Conservation (phyloP, 2,888 invertebrate species). For the Frankliniella fusca region DNA sequence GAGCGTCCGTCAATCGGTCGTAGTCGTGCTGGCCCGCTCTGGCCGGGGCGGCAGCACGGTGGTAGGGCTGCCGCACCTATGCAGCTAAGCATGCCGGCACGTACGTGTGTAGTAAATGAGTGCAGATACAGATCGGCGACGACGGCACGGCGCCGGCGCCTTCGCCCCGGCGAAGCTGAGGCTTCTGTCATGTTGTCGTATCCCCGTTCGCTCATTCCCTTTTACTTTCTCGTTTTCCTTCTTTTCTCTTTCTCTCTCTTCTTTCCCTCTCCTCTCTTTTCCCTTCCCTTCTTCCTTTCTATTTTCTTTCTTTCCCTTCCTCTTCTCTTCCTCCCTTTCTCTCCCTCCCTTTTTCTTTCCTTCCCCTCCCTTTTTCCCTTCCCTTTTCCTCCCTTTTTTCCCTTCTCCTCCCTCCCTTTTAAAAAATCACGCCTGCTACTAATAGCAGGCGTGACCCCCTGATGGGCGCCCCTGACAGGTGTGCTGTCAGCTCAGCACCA, state of each 20-base stretch:
- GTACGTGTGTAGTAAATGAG: too few species aligned
- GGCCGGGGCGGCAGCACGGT: too few species aligned
- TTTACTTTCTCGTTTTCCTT: too few species aligned
- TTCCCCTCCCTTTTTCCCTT: background rate
- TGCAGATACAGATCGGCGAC: too few species aligned
- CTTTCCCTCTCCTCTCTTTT: background rate
- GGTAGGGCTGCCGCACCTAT: background rate
- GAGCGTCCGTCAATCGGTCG: too few species aligned
- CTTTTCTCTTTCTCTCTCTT: background rate
- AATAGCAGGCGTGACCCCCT: background rate
- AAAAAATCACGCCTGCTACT: background rate
- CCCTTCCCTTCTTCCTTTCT: background rate
- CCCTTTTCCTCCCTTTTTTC: too few species aligned
- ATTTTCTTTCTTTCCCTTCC: background rate
- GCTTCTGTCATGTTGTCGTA: background rate
- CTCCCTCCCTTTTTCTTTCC: too few species aligned
- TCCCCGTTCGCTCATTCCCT: background rate
- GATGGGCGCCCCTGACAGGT: background rate
- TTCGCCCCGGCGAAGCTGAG: background rate
- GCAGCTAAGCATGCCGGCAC: background rate
- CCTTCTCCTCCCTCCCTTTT: too few species aligned
- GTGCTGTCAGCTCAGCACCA: background rate
- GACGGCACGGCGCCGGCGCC: too few species aligned
- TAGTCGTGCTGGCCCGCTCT: too few species aligned
- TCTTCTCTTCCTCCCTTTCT: background rate